Evolutionary conservation across 2,797 vertebrate species (phyloP), one percentile per base, ranked within the genome.

Genomic region (Pantherophis alleghaniensis): DNA sequence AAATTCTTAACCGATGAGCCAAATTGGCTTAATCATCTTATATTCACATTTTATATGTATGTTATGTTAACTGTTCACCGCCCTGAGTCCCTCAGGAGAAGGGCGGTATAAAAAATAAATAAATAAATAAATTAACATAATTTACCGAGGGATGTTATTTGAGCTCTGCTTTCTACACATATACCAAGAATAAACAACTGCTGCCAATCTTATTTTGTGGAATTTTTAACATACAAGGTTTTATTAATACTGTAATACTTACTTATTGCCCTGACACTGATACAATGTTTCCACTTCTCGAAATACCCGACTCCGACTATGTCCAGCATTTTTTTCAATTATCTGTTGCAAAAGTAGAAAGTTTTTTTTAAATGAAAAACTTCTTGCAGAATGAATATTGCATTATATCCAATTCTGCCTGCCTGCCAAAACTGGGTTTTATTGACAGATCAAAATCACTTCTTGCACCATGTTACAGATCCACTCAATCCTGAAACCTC

Each of bases 221-320:
- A 89, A 87, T 3, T 47, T 57, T 59, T 20, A 86, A 74, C 7
- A 28, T 42, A 26, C 69, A 42, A 0, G 18, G 12, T 63, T 16
- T 55, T 14, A 83, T 0, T 83, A 88, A 66, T 7, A 16, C 26
- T 4, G 0, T 16, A 89, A 86, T 66, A 97, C 98, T 97, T 96
- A 99, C 99, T 98, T 98, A 97, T 99, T 99, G 95, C 99, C 99
- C 97, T 99, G 99, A 96, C 99, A 99, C 96, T 99, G 99, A 96
- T 99, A 99, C 20, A 99, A 98, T 0, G 99, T 99, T 97, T 99
- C 99, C 96, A 99, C 99, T 96, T 99, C 99, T 94, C 99, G 97
- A 94, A 99, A 99, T 14, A 99, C 99, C 56, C 99, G 97, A 95
- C 98, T 99, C 89, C 99, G 98, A 96, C 98, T 99, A 95, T 99